These are phyloP conservation scores for Hypsopygia costalis DNA, from an alignment of 2,888 invertebrate genomes.

Conservation along the genomic window DNA sequence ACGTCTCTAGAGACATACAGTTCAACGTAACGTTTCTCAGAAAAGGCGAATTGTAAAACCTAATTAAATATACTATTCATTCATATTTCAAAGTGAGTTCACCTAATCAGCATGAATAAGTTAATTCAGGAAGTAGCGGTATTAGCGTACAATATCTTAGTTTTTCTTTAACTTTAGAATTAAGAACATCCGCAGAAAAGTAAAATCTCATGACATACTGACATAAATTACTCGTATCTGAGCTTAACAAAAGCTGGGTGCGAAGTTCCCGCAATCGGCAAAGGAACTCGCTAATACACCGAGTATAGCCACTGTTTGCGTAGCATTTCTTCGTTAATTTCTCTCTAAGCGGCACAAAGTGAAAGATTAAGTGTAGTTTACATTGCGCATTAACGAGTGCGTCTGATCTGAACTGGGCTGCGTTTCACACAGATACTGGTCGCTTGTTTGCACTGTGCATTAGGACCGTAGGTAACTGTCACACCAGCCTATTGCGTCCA, in stretches of 20 bases:
- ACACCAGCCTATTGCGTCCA: constrained; percentile 31
- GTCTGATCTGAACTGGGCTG: constrained; percentile 59
- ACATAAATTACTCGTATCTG: constrained; percentile 32
- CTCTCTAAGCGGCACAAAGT: constrained; percentile 66
- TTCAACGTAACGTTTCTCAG: too few relatives aligned
- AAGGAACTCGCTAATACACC: constrained; percentile 47
- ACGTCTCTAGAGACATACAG: too few relatives aligned
- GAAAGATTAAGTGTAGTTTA: constrained; percentile 70
- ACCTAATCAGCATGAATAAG: constrained; percentile 15
- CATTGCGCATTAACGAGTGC: constrained; percentile 53
- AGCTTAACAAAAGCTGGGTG: constrained; percentile 27
- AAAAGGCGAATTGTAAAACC: too few relatives aligned
- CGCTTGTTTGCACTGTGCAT: constrained; percentile 51
- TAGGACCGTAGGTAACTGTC: constrained; percentile 61
- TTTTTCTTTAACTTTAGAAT: background rate
- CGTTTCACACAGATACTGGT: constrained; percentile 64
- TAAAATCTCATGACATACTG: constrained; percentile 44
- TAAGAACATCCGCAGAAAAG: constrained; percentile 1
- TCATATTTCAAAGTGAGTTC: constrained; percentile 22
- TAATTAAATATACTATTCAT: too few relatives aligned
- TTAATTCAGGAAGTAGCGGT: background rate
- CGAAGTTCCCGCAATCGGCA: constrained; percentile 43
- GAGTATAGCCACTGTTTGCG: constrained; percentile 49
- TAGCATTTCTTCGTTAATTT: constrained; percentile 66
- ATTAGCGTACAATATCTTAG: background rate